A percentile compares a stretch with the other conserved stretches of the same genome.
These are phyloP conservation scores for Callimorpha dominula DNA, from an alignment of 2,888 invertebrate genomes.

Conservation along the genomic window DNA sequence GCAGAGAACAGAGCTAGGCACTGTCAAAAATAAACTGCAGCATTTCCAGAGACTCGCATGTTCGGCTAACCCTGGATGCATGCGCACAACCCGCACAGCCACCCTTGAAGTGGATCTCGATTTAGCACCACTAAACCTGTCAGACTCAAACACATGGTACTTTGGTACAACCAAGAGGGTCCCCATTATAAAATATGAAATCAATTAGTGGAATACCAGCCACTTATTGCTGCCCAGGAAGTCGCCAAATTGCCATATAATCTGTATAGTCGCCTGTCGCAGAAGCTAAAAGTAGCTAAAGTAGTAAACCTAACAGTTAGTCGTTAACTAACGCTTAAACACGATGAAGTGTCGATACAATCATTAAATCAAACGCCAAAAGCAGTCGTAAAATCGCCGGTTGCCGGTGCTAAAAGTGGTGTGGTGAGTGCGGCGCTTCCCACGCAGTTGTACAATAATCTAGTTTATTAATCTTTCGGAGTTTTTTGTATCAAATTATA, in stretches of 20 bases:
- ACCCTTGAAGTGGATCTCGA: too few relatives aligned
- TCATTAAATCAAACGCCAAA: background rate
- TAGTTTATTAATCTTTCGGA: background rate
- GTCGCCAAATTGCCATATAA: background rate
- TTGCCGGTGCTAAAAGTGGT: background rate
- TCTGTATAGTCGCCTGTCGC: background rate
- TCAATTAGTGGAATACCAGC: too few relatives aligned
- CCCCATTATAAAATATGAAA: too few relatives aligned
- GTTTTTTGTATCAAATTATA: background rate
- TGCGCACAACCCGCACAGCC: too few relatives aligned
- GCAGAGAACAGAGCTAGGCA: too few relatives aligned
- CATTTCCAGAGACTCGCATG: too few relatives aligned
- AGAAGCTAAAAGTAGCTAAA: background rate
- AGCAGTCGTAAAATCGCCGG: background rate
- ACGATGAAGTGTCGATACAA: background rate
- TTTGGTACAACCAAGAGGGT: too few relatives aligned
- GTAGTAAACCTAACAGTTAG: background rate
- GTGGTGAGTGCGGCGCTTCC: background rate
- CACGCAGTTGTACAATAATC: background rate
- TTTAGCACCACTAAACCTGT: too few relatives aligned
- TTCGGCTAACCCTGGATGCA: too few relatives aligned
- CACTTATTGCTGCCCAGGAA: background rate
- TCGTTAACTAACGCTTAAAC: background rate
- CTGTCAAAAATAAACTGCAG: too few relatives aligned
- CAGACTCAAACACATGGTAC: too few relatives aligned